These are phyloP conservation scores for Syngnathus acus DNA, from an alignment of 2,797 vertebrate species.

Conservation along the genomic window DNA sequence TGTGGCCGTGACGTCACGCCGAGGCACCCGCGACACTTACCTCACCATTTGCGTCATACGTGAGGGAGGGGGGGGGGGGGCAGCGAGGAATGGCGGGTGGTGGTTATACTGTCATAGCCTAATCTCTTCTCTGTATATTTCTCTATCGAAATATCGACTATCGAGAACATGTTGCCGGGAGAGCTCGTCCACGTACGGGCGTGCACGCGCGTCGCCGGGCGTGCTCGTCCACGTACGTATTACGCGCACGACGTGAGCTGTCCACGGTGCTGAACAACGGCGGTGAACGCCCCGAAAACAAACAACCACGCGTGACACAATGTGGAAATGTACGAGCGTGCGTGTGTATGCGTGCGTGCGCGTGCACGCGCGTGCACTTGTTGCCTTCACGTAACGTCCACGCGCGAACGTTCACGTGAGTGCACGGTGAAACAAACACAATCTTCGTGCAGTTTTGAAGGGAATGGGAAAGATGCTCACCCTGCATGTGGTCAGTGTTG, in stretches of 20 bases:
- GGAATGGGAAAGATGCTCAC: constrained; percentile 49
- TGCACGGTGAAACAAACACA: not conserved
- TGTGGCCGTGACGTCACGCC: constrained; percentile 40
- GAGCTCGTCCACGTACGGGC: not conserved
- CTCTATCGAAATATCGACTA: not conserved
- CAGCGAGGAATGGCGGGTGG: constrained; percentile 3
- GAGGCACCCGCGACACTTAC: constrained; percentile 63
- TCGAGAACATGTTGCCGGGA: not conserved
- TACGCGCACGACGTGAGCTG: constrained; percentile 32
- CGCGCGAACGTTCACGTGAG: constrained; percentile 4
- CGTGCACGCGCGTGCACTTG: constrained; percentile 44
- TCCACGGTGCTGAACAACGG: constrained; percentile 52
- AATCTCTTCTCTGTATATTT: constrained; percentile 15
- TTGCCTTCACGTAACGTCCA: constrained; percentile 44
- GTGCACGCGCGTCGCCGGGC: not conserved
- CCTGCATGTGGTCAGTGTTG: constrained; percentile 46
- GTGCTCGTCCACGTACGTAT: not conserved
- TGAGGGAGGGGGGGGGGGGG: constrained; percentile 1
- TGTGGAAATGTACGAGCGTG: not conserved
- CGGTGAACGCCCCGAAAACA: constrained; percentile 59
- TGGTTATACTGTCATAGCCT: constrained; percentile 40
- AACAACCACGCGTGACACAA: constrained; percentile 17
- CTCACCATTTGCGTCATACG: constrained; percentile 67
- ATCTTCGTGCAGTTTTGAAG: not conserved
- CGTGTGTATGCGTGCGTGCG: not conserved